Conservation (phyloP, 2,888 invertebrate genomes). For the Plutella xylostella region DNA sequence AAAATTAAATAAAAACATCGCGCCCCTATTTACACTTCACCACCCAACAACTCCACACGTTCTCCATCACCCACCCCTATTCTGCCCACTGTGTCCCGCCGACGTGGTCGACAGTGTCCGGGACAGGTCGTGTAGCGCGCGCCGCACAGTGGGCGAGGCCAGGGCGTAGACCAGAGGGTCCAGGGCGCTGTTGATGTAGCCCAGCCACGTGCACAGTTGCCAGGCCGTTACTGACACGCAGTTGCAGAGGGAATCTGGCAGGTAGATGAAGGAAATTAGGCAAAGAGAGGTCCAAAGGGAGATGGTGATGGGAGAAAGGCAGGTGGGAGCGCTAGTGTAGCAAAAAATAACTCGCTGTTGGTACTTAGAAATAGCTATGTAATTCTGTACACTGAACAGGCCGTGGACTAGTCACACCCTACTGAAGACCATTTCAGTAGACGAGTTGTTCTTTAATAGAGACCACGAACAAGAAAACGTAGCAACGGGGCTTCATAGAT, state of each 20-base stretch:
- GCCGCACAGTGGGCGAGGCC: conserved; percentile 48
- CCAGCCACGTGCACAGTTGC: conserved; percentile 76
- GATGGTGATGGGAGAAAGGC: no score
- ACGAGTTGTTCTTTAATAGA: no score
- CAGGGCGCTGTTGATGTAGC: conserved; percentile 75
- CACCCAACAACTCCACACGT: neutral
- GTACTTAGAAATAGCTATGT: no score
- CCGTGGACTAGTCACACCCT: no score
- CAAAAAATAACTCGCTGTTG: no score
- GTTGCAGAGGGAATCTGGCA: conserved; percentile 51
- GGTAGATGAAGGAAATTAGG: neutral
- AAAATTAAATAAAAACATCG: neutral
- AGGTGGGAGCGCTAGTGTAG: no score
- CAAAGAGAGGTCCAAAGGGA: no score
- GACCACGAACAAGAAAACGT: no score
- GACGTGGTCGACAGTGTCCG: neutral
- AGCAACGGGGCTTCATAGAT: no score
- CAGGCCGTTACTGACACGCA: conserved; percentile 68
- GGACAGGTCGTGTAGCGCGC: conserved; percentile 35
- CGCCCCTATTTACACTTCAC: neutral
- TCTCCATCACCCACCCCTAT: neutral
- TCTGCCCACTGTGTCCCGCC: conserved; percentile 22
- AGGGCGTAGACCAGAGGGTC: conserved; percentile 77
- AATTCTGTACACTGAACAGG: no score
- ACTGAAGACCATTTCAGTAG: no score